Base-by-base conservation (phyloP, 2,888 invertebrate genomes). In the Rotaria magnacalcarata region DNA sequence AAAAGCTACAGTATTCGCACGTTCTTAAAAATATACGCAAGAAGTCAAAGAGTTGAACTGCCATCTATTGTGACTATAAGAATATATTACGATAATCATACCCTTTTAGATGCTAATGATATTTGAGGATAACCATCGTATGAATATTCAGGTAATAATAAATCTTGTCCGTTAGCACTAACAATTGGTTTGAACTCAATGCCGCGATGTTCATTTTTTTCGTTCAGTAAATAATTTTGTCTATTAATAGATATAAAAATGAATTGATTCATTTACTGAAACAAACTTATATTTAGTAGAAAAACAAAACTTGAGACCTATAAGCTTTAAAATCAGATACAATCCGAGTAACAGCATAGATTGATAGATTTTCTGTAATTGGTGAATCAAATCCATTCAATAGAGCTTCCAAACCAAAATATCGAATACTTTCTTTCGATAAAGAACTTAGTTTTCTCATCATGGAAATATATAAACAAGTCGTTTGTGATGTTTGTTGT, bases 271-370 rank as follows among this genome's bases (percentile, higher is more conserved):
- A 50, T 50, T 50, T 50, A 11, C 14, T 50, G 14, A 11, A 50
- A 11, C 8, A 50, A 50, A 14, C 10, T 11, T 50, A 50, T 50
- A 34, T 34, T 34, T 34, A 34, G 34, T 34, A 34, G 34, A 34
- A 34, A 34, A 34, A 34, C 34, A 34, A 34, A 34, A 34, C 34
- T 34, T 34, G 34, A 34, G 34, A 90, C 90, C 89, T 89, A 88
- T 90, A 90, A 87, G 89, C 89, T 86, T 89, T 88, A 86, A 89
- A 90, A 87, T 90, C 90, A 24, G 90, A 89, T 7, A 90, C 90
- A 75, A 90, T 89, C 84, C 90, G 88, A 24, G 89, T 90, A 24
- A 90, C 90, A 85, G 90, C 89, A 84, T 85, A 86, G 10, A 86
- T 19, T 19, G 84, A 74, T 41, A 56, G 11, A 14, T 58, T 58